phyloP scores from a whole-genome alignment of 2,888 invertebrate genomes.

The Pyrocoelia pectoralis region DNA sequence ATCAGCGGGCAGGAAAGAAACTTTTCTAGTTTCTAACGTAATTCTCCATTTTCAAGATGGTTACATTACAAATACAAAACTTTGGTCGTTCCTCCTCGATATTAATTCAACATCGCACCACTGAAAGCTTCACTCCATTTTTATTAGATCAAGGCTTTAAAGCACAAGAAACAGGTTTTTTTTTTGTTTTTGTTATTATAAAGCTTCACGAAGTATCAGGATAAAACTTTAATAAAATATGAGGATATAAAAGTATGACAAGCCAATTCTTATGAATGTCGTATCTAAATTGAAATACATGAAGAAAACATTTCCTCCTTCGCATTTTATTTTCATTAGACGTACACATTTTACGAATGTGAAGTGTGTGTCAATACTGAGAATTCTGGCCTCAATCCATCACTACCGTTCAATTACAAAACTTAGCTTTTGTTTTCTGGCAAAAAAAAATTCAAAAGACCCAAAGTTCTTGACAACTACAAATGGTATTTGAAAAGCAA shows the following conservation, averaged over 20 bases:
- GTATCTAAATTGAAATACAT: conserved; percentile 4
- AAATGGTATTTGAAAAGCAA: too few species aligned
- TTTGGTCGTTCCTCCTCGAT: conserved; percentile 12
- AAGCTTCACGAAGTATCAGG: conserved; percentile 15
- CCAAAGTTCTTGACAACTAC: too few species aligned
- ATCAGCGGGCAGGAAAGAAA: conserved; percentile 25
- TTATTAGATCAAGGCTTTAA: conserved; percentile 22
- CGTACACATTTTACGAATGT: too few species aligned
- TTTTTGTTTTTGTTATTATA: conserved; percentile 17
- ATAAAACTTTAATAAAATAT: conserved; percentile 9
- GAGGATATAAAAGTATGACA: conserved; percentile 6
- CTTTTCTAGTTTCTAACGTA: conserved; percentile 32
- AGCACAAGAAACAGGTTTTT: conserved; percentile 14
- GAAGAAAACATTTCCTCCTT: background rate
- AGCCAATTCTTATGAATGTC: conserved; percentile 6
- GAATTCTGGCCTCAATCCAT: too few species aligned
- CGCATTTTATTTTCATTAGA: background rate
- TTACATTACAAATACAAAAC: conserved; percentile 22
- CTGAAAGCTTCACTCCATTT: conserved; percentile 23
- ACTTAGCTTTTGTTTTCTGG: too few species aligned
- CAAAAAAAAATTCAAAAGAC: too few species aligned
- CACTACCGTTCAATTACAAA: too few species aligned
- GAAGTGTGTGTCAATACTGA: too few species aligned
- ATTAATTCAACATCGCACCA: conserved; percentile 19
- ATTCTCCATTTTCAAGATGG: conserved; percentile 33